Evolutionary conservation across 2,113 vertebrate species (phyloP).

Genomic region (Miniopterus natalensis): DNA sequence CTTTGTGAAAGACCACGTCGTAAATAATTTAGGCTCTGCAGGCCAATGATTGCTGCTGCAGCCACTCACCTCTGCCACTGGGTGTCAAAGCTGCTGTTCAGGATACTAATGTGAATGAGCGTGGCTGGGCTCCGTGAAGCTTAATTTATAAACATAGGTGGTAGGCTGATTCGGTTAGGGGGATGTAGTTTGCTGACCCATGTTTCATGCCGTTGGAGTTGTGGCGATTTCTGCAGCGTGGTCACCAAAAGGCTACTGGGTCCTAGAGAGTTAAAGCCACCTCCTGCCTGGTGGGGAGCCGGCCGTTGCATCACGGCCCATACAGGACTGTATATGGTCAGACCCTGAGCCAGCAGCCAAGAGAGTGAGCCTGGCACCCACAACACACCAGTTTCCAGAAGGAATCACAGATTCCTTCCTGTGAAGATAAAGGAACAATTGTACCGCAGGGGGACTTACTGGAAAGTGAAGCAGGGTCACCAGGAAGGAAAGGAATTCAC

Average conservation of each 20-base stretch:
- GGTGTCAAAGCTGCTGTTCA: background rate
- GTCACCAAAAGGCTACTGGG: background rate
- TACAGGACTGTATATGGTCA: constrained; percentile 55
- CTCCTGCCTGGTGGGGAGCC: background rate
- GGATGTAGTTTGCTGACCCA: background rate
- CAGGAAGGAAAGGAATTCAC: constrained; percentile 60
- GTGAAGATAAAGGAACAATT: constrained; percentile 78
- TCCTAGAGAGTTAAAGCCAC: background rate
- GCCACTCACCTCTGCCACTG: background rate
- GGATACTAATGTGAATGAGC: background rate
- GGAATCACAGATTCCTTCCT: constrained; percentile 76
- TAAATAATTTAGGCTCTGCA: background rate
- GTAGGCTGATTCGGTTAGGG: background rate
- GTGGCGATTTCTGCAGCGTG: background rate
- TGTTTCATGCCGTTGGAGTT: background rate
- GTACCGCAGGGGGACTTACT: constrained; percentile 66
- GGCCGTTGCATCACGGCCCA: background rate
- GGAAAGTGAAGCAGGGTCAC: constrained; percentile 53
- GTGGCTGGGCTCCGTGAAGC: background rate
- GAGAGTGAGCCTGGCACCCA: constrained; percentile 22
- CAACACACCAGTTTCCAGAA: constrained; percentile 57
- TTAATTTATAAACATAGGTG: background rate
- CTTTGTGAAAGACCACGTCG: background rate
- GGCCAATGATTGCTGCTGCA: background rate
- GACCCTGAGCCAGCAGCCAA: constrained; percentile 61